These are phyloP conservation scores for Diarsia brunnea DNA, from an alignment of 2,888 invertebrate genomes.

Conservation along the genomic window DNA sequence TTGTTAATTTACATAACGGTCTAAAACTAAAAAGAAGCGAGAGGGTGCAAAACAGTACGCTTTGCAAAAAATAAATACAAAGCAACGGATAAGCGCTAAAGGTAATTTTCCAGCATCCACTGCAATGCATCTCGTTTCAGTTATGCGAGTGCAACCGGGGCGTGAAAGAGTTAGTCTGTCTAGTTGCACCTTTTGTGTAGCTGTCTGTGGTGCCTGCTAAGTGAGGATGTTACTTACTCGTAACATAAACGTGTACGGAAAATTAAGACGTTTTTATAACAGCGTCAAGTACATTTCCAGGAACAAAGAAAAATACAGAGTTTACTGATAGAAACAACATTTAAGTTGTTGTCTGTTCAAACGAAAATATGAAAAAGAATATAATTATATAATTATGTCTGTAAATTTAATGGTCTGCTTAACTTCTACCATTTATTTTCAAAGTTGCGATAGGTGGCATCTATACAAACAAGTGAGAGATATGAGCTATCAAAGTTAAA, in stretches of 20 bases:
- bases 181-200: slow-evolving; percentile 20
- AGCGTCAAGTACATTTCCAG: background rate
- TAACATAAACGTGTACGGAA: background rate
- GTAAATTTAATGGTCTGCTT: no score
- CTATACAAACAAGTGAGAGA: no score
- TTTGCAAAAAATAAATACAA: background rate
- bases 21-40: background rate
- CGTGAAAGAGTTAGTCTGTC: slow-evolving; percentile 17
- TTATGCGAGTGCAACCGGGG: slow-evolving; percentile 13
- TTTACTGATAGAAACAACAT: no score
- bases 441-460: no score
- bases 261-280: background rate
- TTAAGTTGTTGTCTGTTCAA: no score
- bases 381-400: no score
- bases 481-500: no score
- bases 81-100: background rate
- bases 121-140: slow-evolving; percentile 2
- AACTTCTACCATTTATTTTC: no score
- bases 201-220: background rate
- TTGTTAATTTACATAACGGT: background rate
- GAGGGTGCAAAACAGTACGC: background rate
- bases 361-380: no score
- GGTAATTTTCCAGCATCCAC: slow-evolving; percentile 22
- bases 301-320: no score
- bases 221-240: slow-evolving; percentile 11